A percentile compares a stretch with the other conserved stretches of the same genome.
These are phyloP conservation scores for Platanista minor DNA, from an alignment of 2,113 vertebrate genomes.

Conservation along the genomic window DNA sequence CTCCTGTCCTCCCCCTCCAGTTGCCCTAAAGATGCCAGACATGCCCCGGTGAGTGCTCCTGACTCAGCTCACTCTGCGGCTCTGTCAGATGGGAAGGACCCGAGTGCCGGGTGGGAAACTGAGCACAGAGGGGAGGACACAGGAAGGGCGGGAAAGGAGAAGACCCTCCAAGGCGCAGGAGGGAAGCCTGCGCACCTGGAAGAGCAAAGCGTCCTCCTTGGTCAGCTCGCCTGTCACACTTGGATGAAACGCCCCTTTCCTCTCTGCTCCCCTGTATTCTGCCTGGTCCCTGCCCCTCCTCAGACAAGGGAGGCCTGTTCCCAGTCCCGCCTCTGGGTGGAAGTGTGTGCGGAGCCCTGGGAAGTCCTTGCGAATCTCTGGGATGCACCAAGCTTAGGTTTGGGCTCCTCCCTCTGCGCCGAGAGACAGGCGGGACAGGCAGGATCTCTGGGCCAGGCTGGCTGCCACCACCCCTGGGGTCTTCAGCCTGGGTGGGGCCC, in stretches of 20 bases:
- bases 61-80: not conserved
- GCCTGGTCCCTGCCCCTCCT: not conserved
- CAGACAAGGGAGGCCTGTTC: not conserved
- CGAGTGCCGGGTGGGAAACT: accelerated
- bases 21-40: not conserved
- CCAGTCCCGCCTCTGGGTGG: not conserved
- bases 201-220: not conserved
- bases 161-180: accelerated
- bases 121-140: not conserved
- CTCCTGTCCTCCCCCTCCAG: not conserved
- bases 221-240: accelerated
- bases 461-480: accelerated
- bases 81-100: not conserved
- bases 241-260: not conserved
- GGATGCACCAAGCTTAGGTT: not conserved
- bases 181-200: not conserved
- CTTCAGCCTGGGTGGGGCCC: not conserved
- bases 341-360: not conserved
- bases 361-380: accelerated
- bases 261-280: not conserved
- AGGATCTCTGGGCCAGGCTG: not conserved
- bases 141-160: not conserved
- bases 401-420: accelerated
- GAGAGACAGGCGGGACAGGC: accelerated
- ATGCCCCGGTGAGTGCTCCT: not conserved